Base-by-base conservation (phyloP, 2,888 invertebrate genomes). In the Junonia oenone region DNA sequence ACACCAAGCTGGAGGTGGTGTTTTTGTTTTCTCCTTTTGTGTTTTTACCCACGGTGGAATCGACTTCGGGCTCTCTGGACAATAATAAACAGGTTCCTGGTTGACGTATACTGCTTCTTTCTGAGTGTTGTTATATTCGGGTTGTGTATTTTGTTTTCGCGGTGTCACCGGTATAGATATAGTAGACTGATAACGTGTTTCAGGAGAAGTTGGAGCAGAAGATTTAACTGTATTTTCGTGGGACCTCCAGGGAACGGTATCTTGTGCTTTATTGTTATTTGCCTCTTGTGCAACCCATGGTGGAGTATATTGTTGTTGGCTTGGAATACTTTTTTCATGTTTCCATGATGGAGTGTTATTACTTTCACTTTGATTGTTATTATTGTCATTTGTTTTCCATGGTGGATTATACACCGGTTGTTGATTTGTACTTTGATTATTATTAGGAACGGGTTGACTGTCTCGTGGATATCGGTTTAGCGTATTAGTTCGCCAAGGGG, bases 81-180 rank as follows among this genome's bases (percentile, higher is more conserved):
- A 88, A 55, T 74, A 88, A 64, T 79, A 90, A 0, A 88, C 81
- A 35, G 90, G 90, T 63, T 90, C 88, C 61, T 89, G 82, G 58
- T 82, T 90, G 0, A 90, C 82, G 51, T 88, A 89, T 0, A 90
- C 90, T 1, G 71, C 82, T 68, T 90, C 90, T 68, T 77, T 85
- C 65, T 87, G 83, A 26, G 55, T 55, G 43, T 72, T 78, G 48
- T 76, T 85, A 59, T 80, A 79, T 55, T 81, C 81, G 1, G 78
- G 73, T 65, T 81, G 83, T 8, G 72, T 62, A 53, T 69, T 77
- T 61, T 72, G 82, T 72, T 83, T 88, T 51, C 76, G 78, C 35
- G 85, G 81, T 26, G 83, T 80, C 4, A 91, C 83, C 6, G 91
- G 90, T 62, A 91, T 90, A 0, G 90, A 89, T 76, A 91, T 90